These are phyloP conservation scores for Luidia sarsii DNA, from an alignment of 53 echinoderm and acorn worm species.

Conservation along the genomic window DNA sequence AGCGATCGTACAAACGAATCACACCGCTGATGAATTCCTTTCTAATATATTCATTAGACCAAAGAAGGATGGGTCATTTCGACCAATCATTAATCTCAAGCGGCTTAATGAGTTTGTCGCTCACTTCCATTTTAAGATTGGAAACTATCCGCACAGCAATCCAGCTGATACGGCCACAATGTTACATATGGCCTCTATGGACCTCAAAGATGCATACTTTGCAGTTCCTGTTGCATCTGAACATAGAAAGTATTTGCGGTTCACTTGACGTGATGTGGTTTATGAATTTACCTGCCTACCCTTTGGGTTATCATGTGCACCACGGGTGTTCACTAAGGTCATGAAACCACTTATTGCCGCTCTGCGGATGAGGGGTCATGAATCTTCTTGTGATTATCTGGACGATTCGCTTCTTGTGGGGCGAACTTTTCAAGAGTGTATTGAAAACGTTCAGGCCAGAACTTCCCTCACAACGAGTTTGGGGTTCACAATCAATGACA, in stretches of 20 bases:
- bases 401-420: background rate
- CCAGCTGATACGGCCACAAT: background rate
- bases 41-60: conserved; percentile 10
- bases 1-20: background rate
- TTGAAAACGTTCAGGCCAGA: background rate
- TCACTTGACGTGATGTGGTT: background rate
- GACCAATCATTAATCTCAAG: conserved; percentile 14
- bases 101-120: conserved; percentile 1
- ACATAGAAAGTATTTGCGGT: background rate
- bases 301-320: background rate
- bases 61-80: conserved; percentile 1
- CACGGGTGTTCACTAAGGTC: background rate
- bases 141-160: background rate
- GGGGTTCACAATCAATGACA: background rate
- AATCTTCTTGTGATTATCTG: background rate
- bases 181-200: background rate
- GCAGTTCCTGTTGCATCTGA: background rate
- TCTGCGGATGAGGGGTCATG: background rate
- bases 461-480: background rate
- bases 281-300: background rate
- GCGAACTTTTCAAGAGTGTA: background rate
- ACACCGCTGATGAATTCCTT: background rate
- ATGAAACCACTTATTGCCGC: background rate
- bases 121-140: background rate
- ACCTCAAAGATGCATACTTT: background rate